A percentile compares a stretch with the other conserved stretches of the same genome.
Conservation (phyloP, 2,797 vertebrate genomes). For the Poeciliopsis turneri region DNA sequence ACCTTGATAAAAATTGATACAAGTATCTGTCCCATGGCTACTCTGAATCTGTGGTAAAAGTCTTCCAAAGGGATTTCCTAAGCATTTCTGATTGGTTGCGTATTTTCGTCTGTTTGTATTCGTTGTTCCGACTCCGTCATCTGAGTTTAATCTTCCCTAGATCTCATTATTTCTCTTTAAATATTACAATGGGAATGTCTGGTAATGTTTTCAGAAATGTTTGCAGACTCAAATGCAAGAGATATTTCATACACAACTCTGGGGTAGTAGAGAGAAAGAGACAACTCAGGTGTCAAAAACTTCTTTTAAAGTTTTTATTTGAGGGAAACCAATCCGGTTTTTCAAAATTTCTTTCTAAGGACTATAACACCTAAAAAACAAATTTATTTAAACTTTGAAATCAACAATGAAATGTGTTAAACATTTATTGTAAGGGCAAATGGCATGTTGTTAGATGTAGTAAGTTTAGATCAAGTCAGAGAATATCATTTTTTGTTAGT, state of each 20-base stretch:
- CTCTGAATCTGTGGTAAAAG: not conserved
- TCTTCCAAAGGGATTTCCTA: not conserved
- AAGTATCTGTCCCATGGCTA: not conserved
- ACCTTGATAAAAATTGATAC: not conserved
- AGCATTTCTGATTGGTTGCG: not conserved
- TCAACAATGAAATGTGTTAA: not conserved
- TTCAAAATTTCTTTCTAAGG: not conserved
- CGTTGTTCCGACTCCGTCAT: not conserved
- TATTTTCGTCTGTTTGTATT: not conserved
- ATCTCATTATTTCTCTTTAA: not conserved
- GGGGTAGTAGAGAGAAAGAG: not conserved
- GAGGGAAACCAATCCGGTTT: not conserved
- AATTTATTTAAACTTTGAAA: not conserved
- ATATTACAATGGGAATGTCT: not conserved
- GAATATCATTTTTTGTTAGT: not conserved
- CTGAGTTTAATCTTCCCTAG: not conserved
- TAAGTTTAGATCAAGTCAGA: not conserved
- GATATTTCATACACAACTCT: not conserved
- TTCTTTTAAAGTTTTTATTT: not conserved
- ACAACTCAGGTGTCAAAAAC: not conserved
- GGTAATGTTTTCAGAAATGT: not conserved
- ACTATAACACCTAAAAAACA: not conserved
- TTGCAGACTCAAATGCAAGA: not conserved
- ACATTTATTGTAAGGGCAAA: not conserved
- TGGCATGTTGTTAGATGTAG: not conserved